Base-by-base conservation (phyloP, 2,113 vertebrate genomes). In the Acrocephalus arundinaceus region DNA sequence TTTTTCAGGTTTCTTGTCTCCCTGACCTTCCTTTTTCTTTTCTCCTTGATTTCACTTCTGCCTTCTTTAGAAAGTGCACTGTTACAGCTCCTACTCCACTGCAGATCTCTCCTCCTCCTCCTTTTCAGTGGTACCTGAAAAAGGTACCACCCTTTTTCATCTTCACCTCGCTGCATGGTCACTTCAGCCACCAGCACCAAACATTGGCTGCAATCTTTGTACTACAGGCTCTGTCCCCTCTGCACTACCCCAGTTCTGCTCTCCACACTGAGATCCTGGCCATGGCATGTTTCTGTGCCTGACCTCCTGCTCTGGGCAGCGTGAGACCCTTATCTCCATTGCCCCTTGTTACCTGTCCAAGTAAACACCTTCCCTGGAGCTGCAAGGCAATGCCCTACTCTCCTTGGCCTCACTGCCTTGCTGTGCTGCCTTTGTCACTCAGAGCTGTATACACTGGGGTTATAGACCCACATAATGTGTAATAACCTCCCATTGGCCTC, bases 321-420 rank as follows among this genome's bases (percentile, higher is more conserved):
- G 0, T 2, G 15, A 35, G 19, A 59, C 33, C 17, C 46, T 76
- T 28, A 10, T 73, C 31, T 89, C 67, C 49, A 65, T 45, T 1
- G 6, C 8, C 8, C 4, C 28, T 71, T 78, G n/a, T 41, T 62
- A 22, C 30, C 22, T 71, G 19, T 39, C 45, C 68, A 87, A 74
- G 59, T 16, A 59, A 61, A 59, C 68, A 59, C 49, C 33, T 73
- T 84, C 27, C 18, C 67, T 45, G 51, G 57, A 62, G 57, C 55
- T 70, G 33, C 35, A 43, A 66, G 23, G 19, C 19, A 43, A 12
- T 66, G 35, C 24, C 31, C 4, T 49, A 2, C 0, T 0, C 15
- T 31, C 21, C 1, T 2, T 11, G 9, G 49, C 18, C n/a, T 63
- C 23, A 0, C 33, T 52, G 51, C 46, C 66, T 65, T 71, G 55